These are phyloP conservation scores for Thymelicus sylvestris DNA, from an alignment of 2,888 invertebrate genomes.

Conservation along the genomic window DNA sequence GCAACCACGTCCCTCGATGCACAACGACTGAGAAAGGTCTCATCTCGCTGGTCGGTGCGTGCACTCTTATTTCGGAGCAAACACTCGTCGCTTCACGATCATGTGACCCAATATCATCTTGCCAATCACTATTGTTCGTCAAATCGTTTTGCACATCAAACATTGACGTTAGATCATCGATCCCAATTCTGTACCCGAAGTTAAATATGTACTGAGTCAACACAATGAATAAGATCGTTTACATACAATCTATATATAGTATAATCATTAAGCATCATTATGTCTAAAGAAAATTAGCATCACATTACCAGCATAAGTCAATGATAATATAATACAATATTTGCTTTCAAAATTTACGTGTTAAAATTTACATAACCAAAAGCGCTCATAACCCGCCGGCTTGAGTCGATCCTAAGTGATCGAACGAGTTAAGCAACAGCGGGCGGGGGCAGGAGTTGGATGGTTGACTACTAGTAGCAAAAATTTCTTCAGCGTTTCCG, in stretches of 20 bases:
- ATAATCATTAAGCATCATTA: conserved; percentile 25
- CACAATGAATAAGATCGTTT: conserved; percentile 30
- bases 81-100: conserved; percentile 56
- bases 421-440: no score
- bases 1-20: background rate
- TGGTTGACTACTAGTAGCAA: no score
- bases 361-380: background rate
- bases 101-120: conserved; percentile 58
- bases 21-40: conserved; percentile 53
- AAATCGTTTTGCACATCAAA: conserved; percentile 45
- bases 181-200: conserved; percentile 28
- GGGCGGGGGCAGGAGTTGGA: no score
- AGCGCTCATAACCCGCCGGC: background rate
- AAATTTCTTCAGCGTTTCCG: no score
- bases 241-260: no score
- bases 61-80: conserved; percentile 58
- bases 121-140: conserved; percentile 58
- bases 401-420: no score
- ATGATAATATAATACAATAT: conserved; percentile 16
- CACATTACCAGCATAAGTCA: conserved; percentile 10
- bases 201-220: conserved; percentile 33
- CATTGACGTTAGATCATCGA: conserved; percentile 38
- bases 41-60: conserved; percentile 50
- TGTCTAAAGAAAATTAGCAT: conserved; percentile 24
- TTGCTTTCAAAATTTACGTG: conserved; percentile 30